These are phyloP conservation scores for Acrobasis suavella DNA, from an alignment of 2,888 invertebrate genomes.

Conservation along the genomic window DNA sequence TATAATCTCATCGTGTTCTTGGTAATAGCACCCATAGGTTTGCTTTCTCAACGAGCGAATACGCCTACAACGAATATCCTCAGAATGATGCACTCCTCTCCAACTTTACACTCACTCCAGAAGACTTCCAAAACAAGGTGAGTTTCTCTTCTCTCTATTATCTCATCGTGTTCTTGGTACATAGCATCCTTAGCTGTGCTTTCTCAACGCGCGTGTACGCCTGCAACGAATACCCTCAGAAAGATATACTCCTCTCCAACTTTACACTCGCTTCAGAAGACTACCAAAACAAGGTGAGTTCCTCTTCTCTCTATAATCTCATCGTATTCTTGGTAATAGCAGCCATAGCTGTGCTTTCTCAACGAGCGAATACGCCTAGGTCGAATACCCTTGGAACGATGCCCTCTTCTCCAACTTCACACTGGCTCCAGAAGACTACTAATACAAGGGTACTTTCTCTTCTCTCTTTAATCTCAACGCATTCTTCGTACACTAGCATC, in stretches of 20 bases:
- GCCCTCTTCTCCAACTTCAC: slow-evolving; percentile 14
- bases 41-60: slow-evolving; percentile 87
- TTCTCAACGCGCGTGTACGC: slow-evolving; percentile 87
- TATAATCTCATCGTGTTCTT: no score
- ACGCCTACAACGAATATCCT: slow-evolving; percentile 56
- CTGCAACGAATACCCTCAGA: slow-evolving; percentile 22
- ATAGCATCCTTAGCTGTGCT: no score
- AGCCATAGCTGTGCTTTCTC: no score
- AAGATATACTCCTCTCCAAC: slow-evolving; percentile 15
- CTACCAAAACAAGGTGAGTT: no score
- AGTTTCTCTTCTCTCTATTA: no score
- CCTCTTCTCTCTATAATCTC: no score
- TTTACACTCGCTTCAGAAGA: slow-evolving; percentile 24
- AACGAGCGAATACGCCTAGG: slow-evolving; percentile 80
- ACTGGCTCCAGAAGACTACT: slow-evolving; percentile 19
- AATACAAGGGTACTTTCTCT: no score
- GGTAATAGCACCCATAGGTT: no score
- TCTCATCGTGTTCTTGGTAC: no score
- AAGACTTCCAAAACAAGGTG: slow-evolving; percentile 25
- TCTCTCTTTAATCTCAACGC: no score
- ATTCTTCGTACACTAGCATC: no score
- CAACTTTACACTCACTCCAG: slow-evolving; percentile 20
- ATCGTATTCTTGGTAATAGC: no score
- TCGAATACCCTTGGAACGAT: slow-evolving; percentile 21
- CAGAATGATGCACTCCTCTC: slow-evolving; percentile 8